phyloP scores from a whole-genome alignment of 2,888 invertebrate species.

The Galerucella pusilla region DNA sequence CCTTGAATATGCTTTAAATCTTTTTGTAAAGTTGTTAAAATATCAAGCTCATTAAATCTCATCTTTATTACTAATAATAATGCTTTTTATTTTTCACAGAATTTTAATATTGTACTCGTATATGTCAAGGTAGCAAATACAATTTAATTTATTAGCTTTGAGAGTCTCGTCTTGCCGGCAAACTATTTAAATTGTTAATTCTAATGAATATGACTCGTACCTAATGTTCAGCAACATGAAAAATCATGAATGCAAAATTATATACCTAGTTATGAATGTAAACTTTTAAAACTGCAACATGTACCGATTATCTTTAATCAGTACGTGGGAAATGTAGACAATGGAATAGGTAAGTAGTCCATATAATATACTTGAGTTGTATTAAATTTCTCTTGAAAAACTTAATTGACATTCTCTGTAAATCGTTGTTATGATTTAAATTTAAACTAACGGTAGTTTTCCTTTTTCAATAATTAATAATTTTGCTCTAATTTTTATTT shows the following conservation, averaged over 20 bases:
- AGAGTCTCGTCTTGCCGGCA: not conserved
- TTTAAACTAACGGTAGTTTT: not conserved
- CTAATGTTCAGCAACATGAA: not conserved
- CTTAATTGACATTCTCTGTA: not conserved
- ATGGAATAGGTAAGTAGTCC: not conserved
- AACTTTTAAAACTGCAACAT: not conserved
- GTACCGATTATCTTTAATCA: not conserved
- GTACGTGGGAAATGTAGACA: constrained; percentile 1
- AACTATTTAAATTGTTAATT: not conserved
- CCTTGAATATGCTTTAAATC: too few species aligned
- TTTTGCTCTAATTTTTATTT: too few species aligned
- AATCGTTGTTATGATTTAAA: not conserved
- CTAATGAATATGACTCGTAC: not conserved
- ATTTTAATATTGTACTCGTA: not conserved
- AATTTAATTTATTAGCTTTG: not conserved
- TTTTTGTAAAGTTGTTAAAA: too few species aligned
- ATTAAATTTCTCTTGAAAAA: not conserved
- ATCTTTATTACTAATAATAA: not conserved
- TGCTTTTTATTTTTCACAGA: too few species aligned
- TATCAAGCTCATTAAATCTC: too few species aligned
- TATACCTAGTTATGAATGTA: not conserved
- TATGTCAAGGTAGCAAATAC: not conserved
- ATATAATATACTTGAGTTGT: not conserved
- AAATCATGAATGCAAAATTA: not conserved
- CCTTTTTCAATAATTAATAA: not conserved